Base-by-base conservation (phyloP, 2,113 vertebrate genomes). In the Dendropsophus ebraccatus region DNA sequence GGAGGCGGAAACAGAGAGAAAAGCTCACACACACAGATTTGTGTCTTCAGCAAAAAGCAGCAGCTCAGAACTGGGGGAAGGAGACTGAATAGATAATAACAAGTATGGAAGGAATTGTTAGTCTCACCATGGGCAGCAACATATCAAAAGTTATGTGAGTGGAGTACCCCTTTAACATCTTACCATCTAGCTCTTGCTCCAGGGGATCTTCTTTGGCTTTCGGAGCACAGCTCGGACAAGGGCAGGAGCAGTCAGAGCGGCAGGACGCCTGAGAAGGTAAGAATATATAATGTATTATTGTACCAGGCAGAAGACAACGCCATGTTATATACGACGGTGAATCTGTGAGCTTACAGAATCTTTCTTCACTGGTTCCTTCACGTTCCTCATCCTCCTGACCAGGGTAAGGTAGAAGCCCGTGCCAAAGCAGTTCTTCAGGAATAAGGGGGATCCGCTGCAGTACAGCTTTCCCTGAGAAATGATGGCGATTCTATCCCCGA, bases 321-420 rank as follows among this genome's bases (percentile, higher is more conserved):
- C 67, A 70, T 23, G 19, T 70, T 70, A 37, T 41, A 4, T 41
- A 21, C 23, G 25, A 9, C 0, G 65, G 16, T 35, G 14, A 65
- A 47, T n/a, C 28, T 10, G 5, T 54, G 65, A 23, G 88, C 91
- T 77, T 88, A 97, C 96, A 92, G 93, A 87, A 70, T 88, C 90
- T 88, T 89, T 93, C 74, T 88, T 91, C 76, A 58, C 86, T 16
- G 58, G 86, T 10, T 16, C 69, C 70, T 92, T 90, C 3, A 89
- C 87, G 19, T 19, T 93, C 87, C 94, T 96, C 92, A 94, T 95
- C 82, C 94, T 96, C 67, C 96, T 95, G 74, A 99, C 97, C 56
- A 99, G 93, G 17, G 96, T 98, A 87, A 98, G 95, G 91, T 97
- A 98, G 92, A 98, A 99, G 75, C 97, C 97, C 0, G 95, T 95